Conservation (phyloP, 92 coral and sea anemone species). For the Phenganax stokvisi region DNA sequence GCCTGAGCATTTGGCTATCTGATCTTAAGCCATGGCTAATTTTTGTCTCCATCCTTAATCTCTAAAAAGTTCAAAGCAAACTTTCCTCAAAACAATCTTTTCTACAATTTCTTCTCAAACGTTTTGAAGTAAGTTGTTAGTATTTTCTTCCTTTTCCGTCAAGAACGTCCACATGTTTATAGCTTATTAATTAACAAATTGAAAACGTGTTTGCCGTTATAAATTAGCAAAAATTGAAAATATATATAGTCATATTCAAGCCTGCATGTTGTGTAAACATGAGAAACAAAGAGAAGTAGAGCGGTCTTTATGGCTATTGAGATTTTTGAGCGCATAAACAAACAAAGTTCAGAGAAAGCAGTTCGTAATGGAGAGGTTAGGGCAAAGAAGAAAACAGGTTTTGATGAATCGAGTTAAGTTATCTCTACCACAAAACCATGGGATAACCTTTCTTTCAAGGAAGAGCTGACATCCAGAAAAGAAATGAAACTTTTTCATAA, state of each 20-base stretch:
- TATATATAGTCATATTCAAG: background rate
- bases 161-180: background rate
- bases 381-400: background rate
- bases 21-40: constrained; percentile 35
- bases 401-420: too few species aligned
- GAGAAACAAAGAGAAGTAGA: background rate
- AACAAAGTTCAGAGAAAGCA: background rate
- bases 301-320: background rate
- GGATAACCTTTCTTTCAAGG: too few species aligned
- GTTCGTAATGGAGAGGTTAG: background rate
- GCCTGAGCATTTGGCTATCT: constrained; percentile 38
- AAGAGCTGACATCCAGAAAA: too few species aligned
- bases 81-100: background rate
- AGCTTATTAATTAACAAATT: constrained; percentile 12
- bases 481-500: too few species aligned
- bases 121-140: background rate
- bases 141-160: background rate
- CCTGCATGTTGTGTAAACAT: constrained; percentile 2
- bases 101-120: background rate
- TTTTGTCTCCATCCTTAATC: constrained; percentile 1
- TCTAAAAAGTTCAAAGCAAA: background rate
- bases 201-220: constrained; percentile 8
- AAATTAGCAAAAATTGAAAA: constrained; percentile 19
- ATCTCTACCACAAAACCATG: too few species aligned
- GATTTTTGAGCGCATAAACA: too few species aligned